Evolutionary conservation across 2,113 vertebrate species (phyloP).

Genomic region (Cynopterus brachyotis): DNA sequence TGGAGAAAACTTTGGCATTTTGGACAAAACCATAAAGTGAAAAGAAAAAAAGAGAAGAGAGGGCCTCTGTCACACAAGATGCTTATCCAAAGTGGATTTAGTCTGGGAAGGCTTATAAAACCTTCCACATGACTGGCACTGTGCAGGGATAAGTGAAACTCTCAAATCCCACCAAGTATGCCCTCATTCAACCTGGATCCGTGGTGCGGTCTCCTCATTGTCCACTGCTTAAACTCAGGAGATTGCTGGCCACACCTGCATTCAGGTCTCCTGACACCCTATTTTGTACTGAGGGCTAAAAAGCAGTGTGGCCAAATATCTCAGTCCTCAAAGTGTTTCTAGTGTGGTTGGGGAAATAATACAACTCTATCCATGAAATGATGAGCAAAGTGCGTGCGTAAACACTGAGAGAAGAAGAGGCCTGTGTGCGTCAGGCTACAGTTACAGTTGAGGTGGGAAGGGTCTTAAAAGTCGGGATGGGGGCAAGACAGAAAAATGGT

Average conservation of each 20-base stretch:
- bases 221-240: not conserved
- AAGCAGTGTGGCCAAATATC: not conserved
- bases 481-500: not conserved
- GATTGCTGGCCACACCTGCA: not conserved
- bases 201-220: no score
- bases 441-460: not conserved
- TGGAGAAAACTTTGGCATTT: slow-evolving; percentile 35
- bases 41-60: slow-evolving; percentile 55
- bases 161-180: slow-evolving; percentile 51
- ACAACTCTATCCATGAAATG: not conserved
- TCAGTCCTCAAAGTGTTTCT: not conserved
- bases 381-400: not conserved
- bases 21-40: not conserved
- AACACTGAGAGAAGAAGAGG: not conserved
- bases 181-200: slow-evolving; percentile 5
- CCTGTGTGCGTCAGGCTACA: not conserved
- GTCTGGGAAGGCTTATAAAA: slow-evolving; percentile 48
- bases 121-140: slow-evolving; percentile 66
- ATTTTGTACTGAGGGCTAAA: not conserved
- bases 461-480: not conserved
- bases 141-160: not conserved
- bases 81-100: slow-evolving; percentile 66
- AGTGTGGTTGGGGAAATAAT: not conserved
- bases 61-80: not conserved
- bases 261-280: not conserved